Evolutionary conservation across 2,888 invertebrate species (phyloP).

Genomic region (Piscicola geometra): DNA sequence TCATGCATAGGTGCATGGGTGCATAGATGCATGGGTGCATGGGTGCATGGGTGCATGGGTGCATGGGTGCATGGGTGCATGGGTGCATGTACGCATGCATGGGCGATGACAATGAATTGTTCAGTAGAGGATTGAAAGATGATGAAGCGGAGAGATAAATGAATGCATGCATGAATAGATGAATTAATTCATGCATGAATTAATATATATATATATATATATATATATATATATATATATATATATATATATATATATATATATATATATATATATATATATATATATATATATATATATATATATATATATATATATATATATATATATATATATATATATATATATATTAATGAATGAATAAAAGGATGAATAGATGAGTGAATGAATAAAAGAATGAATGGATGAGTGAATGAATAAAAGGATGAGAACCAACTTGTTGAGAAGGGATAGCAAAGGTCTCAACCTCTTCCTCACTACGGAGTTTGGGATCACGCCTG

Average conservation of each 20-base stretch:
- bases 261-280: slow-evolving; percentile 24
- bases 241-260: slow-evolving; percentile 24
- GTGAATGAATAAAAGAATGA: not conserved
- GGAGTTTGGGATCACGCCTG: slow-evolving; percentile 26
- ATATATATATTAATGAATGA: slow-evolving; percentile 7
- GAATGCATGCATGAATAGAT: not conserved
- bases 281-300: slow-evolving; percentile 24
- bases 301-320: slow-evolving; percentile 24
- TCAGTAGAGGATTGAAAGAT: too few relatives aligned
- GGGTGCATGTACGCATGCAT: not conserved
- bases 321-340: slow-evolving; percentile 19
- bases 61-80: not conserved
- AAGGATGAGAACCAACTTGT: too few relatives aligned
- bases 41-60: too few relatives aligned
- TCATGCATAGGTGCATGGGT: too few relatives aligned
- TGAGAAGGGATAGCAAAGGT: not conserved
- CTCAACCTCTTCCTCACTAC: slow-evolving; percentile 25
- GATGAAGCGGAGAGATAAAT: not conserved
- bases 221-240: slow-evolving; percentile 24
- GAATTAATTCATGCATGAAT: not conserved
- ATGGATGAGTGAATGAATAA: too few relatives aligned
- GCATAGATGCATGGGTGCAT: too few relatives aligned
- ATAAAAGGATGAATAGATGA: not conserved
- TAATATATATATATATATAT: slow-evolving; percentile 20
- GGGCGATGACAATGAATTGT: not conserved